Conservation (phyloP, 2,888 invertebrate species). For the Mylabris sibirica region DNA sequence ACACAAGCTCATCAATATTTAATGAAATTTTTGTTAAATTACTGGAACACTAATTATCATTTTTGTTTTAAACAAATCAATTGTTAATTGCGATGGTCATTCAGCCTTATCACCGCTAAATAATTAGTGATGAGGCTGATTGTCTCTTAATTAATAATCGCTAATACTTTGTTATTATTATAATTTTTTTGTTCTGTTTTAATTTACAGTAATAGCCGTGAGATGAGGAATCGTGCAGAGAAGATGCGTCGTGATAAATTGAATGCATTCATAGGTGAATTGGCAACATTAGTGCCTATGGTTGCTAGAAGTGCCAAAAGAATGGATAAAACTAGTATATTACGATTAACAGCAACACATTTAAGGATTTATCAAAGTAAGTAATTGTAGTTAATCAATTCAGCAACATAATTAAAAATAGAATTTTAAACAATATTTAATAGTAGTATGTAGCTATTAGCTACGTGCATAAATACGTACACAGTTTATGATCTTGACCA, state of each 20-base stretch:
- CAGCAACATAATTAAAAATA: background rate
- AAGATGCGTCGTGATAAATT: slow-evolving; percentile 90
- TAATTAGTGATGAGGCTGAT: too few relatives aligned
- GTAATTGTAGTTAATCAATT: slow-evolving; percentile 30
- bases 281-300: slow-evolving; percentile 84
- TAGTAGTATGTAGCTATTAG: background rate
- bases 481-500: slow-evolving; percentile 4
- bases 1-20: too few relatives aligned
- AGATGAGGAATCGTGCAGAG: slow-evolving; percentile 87
- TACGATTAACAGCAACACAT: slow-evolving; percentile 86
- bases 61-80: too few relatives aligned
- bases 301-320: slow-evolving; percentile 82
- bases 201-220: slow-evolving; percentile 72
- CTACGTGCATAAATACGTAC: background rate
- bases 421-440: background rate
- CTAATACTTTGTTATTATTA: background rate
- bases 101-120: too few relatives aligned
- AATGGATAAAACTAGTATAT: slow-evolving; percentile 90
- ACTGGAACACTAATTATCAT: too few relatives aligned
- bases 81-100: too few relatives aligned
- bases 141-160: too few relatives aligned
- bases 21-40: too few relatives aligned
- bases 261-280: slow-evolving; percentile 83
- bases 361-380: slow-evolving; percentile 77
- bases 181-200: background rate